phyloP scores from a whole-genome alignment of 2,888 invertebrate species.

The Watsonalla cultraria region DNA sequence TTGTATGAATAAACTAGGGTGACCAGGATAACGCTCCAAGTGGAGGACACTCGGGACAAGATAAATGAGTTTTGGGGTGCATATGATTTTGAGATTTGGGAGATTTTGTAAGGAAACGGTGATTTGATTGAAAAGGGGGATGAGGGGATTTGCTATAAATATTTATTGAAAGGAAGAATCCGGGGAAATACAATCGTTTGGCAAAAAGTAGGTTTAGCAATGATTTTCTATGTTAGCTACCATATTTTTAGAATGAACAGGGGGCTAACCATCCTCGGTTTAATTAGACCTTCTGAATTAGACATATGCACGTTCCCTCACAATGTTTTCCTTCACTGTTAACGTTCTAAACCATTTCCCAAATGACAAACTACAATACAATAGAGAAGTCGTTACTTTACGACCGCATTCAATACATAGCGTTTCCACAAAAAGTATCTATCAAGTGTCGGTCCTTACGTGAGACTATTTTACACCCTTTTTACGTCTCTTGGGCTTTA shows the following conservation, averaged over 20 bases:
- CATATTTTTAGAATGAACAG: too few species aligned
- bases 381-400: not conserved
- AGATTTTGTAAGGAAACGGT: conserved; percentile 26
- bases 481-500: not conserved
- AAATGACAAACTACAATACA: too few species aligned
- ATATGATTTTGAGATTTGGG: conserved; percentile 22
- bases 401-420: not conserved
- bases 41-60: conserved; percentile 11
- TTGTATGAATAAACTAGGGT: conserved; percentile 24
- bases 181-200: not conserved
- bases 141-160: conserved; percentile 16
- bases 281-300: too few species aligned
- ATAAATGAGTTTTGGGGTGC: conserved; percentile 34
- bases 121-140: conserved; percentile 35
- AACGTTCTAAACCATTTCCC: too few species aligned
- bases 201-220: too few species aligned
- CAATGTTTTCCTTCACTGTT: too few species aligned
- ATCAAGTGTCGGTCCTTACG: not conserved
- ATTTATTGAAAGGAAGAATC: not conserved
- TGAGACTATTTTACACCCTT: conserved; percentile 1
- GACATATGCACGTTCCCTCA: too few species aligned
- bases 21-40: conserved; percentile 11
- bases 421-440: not conserved
- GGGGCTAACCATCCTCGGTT: too few species aligned
- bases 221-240: too few species aligned